Conservation (phyloP, 2,797 vertebrate genomes). For the Coregonus suidteri region DNA sequence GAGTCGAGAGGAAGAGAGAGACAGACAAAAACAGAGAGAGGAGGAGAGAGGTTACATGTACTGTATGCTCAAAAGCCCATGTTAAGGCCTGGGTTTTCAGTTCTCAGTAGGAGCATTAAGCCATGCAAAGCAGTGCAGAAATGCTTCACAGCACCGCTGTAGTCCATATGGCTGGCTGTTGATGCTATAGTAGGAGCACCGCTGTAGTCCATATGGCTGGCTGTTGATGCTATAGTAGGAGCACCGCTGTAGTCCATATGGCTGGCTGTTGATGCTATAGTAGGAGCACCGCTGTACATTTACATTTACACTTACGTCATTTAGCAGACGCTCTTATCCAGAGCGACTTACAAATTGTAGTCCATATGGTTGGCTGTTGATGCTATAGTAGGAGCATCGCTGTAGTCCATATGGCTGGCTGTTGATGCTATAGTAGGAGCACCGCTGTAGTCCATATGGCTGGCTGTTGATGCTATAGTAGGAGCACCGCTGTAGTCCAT, state of each 20-base stretch:
- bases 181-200: neutral
- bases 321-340: too few relatives aligned
- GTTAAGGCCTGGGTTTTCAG: constrained; percentile 1
- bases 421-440: too few relatives aligned
- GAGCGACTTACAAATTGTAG: too few relatives aligned
- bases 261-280: too few relatives aligned
- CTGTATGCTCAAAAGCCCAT: neutral
- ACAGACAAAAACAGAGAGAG: neutral
- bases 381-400: too few relatives aligned
- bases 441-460: neutral
- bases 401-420: too few relatives aligned
- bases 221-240: too few relatives aligned
- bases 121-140: constrained; percentile 2
- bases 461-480: neutral
- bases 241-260: too few relatives aligned
- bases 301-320: too few relatives aligned
- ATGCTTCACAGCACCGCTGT: neutral
- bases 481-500: neutral
- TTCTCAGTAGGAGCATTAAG: neutral
- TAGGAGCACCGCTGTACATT: too few relatives aligned
- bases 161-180: neutral
- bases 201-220: too few relatives aligned
- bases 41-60: neutral
- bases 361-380: too few relatives aligned
- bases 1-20: neutral